Percentiles rank a stretch among this genome's conserved stretches.
phyloP scores from a whole-genome alignment of 2,113 vertebrate genomes.

The Crotophaga sulcirostris region DNA sequence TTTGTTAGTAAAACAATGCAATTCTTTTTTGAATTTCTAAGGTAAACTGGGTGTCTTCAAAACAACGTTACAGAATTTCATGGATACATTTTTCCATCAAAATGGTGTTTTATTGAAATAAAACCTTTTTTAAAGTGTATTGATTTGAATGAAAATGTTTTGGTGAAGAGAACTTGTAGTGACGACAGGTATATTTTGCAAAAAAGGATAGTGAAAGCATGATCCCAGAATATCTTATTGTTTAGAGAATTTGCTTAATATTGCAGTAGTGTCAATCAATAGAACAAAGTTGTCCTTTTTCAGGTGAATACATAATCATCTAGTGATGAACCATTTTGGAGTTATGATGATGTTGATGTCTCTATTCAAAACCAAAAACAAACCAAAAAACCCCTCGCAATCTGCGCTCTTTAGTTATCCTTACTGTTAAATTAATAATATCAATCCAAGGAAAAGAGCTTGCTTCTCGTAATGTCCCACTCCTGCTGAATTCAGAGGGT shows the following conservation, averaged over 20 bases:
- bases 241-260: neutral
- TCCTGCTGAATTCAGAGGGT: neutral
- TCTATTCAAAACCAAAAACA: neutral
- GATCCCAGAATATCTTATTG: neutral
- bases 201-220: neutral
- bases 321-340: neutral
- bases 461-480: neutral
- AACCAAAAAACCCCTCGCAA: neutral
- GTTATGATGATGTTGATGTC: neutral
- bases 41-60: neutral
- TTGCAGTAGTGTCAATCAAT: neutral
- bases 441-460: neutral
- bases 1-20: neutral
- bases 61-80: neutral
- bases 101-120: neutral
- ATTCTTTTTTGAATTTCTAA: neutral
- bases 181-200: neutral
- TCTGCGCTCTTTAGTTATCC: neutral
- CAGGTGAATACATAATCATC: neutral
- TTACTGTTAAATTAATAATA: conserved; percentile 7
- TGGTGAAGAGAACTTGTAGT: neutral
- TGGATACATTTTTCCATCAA: neutral
- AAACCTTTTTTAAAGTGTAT: neutral
- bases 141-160: neutral
- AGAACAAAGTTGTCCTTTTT: neutral